Evolutionary conservation across 2,113 vertebrate species (phyloP).

Genomic region (Pandion haliaetus): DNA sequence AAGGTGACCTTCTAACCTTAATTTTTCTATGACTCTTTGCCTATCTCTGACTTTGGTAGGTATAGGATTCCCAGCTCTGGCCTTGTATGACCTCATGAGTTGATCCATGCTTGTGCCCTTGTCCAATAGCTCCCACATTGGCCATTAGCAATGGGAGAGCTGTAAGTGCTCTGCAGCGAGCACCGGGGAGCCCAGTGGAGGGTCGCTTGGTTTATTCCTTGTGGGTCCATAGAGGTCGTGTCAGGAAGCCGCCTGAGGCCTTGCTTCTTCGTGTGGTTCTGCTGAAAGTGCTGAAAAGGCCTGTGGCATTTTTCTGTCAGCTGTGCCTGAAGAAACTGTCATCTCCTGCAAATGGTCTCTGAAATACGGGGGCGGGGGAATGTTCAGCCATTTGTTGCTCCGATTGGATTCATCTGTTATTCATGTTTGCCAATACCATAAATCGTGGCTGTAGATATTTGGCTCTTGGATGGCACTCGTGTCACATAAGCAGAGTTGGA

Average conservation of each 20-base stretch:
- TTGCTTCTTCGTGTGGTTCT: background rate
- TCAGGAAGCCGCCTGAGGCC: background rate
- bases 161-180: accelerated
- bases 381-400: background rate
- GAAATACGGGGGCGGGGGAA: background rate
- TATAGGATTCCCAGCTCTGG: background rate
- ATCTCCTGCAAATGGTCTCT: background rate
- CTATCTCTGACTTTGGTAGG: background rate
- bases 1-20: background rate
- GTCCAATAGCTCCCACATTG: background rate
- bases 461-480: background rate
- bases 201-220: accelerated
- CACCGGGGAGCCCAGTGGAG: accelerated
- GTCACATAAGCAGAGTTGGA: background rate
- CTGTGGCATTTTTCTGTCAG: background rate
- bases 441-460: background rate
- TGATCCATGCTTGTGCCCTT: background rate
- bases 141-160: background rate
- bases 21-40: background rate
- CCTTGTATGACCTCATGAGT: background rate
- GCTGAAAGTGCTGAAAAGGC: background rate
- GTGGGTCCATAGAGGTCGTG: accelerated
- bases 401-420: background rate
- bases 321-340: background rate
- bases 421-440: background rate